A percentile compares a stretch with the other conserved stretches of the same genome.
Conservation (phyloP, 2,888 invertebrate genomes). For the Tachina lurida region DNA sequence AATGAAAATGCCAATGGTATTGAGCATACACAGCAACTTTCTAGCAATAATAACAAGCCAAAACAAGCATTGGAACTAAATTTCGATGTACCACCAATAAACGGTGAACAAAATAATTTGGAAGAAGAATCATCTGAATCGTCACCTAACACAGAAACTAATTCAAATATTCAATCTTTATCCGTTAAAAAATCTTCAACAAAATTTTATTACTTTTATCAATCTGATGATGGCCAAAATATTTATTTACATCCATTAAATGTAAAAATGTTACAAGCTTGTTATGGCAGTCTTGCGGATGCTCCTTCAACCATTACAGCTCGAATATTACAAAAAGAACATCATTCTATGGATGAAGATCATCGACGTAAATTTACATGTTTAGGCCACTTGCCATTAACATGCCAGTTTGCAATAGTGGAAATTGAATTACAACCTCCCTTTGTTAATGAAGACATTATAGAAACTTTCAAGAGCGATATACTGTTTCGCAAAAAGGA, state of each 20-base stretch:
- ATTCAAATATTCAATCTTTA: neutral
- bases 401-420: slow-evolving; percentile 94
- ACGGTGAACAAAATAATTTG: slow-evolving; percentile 5
- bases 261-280: slow-evolving; percentile 92
- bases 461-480: slow-evolving; percentile 89
- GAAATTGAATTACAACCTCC: slow-evolving; percentile 92
- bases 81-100: neutral
- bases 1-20: neutral
- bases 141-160: neutral
- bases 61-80: neutral
- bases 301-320: slow-evolving; percentile 90
- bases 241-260: slow-evolving; percentile 96
- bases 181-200: slow-evolving; percentile 84
- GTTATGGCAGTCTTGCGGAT: slow-evolving; percentile 91
- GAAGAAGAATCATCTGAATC: slow-evolving; percentile 20
- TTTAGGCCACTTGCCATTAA: slow-evolving; percentile 93
- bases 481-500: slow-evolving; percentile 87
- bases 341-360: slow-evolving; percentile 92
- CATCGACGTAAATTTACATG: slow-evolving; percentile 89
- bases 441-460: slow-evolving; percentile 87
- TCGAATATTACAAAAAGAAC: slow-evolving; percentile 93
- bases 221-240: slow-evolving; percentile 95
- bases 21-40: slow-evolving; percentile 30
- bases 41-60: neutral
- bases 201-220: slow-evolving; percentile 82